These are phyloP conservation scores for Chiloscyllium plagiosum DNA, from an alignment of 2,113 vertebrate genomes.

Conservation along the genomic window DNA sequence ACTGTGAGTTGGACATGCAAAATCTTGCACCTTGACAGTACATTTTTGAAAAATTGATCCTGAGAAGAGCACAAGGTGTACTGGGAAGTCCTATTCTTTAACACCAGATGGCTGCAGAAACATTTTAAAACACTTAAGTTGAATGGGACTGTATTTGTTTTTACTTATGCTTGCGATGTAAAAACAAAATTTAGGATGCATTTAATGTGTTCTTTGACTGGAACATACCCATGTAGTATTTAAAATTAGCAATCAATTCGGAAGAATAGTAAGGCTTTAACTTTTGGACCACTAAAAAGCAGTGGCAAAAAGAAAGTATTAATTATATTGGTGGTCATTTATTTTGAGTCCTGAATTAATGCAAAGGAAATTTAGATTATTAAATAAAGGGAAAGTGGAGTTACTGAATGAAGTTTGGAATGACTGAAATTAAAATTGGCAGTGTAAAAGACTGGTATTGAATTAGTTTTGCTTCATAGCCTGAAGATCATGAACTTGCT, in stretches of 20 bases:
- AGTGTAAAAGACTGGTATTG: not conserved
- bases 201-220: not conserved
- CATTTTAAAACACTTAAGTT: not conserved
- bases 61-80: not conserved
- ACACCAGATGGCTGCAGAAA: not conserved
- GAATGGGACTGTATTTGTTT: not conserved
- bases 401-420: not conserved
- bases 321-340: not conserved
- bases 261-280: not conserved
- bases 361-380: not conserved
- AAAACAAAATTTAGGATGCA: not conserved
- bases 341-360: not conserved
- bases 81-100: not conserved
- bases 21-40: not conserved
- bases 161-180: not conserved
- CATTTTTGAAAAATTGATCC: not conserved
- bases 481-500: not conserved
- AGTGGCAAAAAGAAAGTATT: not conserved
- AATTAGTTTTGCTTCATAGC: not conserved
- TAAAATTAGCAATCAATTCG: not conserved
- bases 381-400: not conserved
- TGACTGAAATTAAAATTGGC: not conserved
- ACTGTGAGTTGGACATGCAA: not conserved
- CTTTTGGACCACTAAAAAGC: not conserved
- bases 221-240: not conserved